A percentile compares a stretch with the other conserved stretches of the same genome.
phyloP scores from a whole-genome alignment of 2,113 vertebrate species.

The Origma solitaria region DNA sequence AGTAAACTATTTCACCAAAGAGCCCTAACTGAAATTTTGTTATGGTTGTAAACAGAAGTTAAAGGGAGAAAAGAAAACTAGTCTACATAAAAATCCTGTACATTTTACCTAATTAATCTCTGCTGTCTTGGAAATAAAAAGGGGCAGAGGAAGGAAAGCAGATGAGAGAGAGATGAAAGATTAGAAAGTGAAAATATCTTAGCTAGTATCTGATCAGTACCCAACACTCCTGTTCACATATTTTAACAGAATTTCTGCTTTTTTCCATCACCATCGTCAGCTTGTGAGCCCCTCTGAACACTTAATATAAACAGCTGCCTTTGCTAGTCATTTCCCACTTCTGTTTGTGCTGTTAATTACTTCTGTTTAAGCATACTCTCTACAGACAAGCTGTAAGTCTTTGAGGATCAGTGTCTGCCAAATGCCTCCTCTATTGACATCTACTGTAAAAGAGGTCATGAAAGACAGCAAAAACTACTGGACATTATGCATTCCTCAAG shows the following conservation, averaged over 20 bases:
- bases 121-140: neutral
- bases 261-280: neutral
- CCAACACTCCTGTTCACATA: neutral
- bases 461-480: neutral
- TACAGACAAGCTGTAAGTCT: neutral
- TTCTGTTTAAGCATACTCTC: neutral
- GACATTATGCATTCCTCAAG: neutral
- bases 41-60: neutral
- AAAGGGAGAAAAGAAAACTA: neutral
- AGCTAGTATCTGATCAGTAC: neutral
- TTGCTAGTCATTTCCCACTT: neutral
- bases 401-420: neutral
- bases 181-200: neutral
- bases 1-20: neutral
- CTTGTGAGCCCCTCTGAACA: neutral
- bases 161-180: neutral
- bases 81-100: neutral
- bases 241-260: neutral
- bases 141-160: fast-evolving
- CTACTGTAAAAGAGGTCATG: neutral
- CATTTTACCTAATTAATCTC: neutral
- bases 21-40: neutral
- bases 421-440: neutral
- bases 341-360: neutral
- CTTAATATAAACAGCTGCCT: neutral